Evolutionary conservation across 2,888 invertebrate genomes (phyloP).

Genomic region (Parapristionchus giblindavisi): DNA sequence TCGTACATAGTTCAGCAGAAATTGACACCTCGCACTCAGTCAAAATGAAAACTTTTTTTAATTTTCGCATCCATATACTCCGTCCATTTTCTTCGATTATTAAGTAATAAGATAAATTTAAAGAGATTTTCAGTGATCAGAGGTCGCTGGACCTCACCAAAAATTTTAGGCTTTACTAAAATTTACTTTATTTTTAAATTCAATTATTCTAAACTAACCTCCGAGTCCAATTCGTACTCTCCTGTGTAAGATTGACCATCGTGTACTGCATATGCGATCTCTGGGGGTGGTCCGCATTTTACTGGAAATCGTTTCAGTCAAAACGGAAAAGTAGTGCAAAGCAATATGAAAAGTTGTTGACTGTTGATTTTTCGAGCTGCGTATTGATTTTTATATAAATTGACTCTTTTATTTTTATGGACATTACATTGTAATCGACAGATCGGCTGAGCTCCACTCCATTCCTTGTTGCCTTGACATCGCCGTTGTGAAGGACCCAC

Average conservation of each 20-base stretch:
- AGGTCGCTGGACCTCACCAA: no score
- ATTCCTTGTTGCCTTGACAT: constrained; percentile 73
- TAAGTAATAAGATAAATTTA: no score
- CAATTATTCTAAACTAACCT: constrained; percentile 44
- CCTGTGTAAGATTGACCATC: constrained; percentile 78
- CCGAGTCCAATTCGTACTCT: constrained; percentile 65
- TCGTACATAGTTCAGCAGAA: no score
- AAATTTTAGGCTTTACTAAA: no score
- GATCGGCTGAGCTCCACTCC: constrained; percentile 71
- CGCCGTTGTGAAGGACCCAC: constrained; percentile 70
- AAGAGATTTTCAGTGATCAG: no score
- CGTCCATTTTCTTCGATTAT: no score
- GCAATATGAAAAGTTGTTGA: no score
- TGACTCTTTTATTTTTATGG: not conserved
- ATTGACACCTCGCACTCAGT: no score
- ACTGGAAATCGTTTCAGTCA: constrained; percentile 61
- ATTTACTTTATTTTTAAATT: no score
- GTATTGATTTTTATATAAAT: not conserved
- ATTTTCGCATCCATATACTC: no score
- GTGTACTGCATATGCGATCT: constrained; percentile 74
- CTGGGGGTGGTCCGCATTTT: constrained; percentile 72
- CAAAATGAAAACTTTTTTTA: no score
- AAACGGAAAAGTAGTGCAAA: no score
- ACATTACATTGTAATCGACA: constrained; percentile 67
- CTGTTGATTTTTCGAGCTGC: not conserved